These are phyloP conservation scores for Cataglyphis albicans DNA, from an alignment of 2,888 invertebrate genomes.

Conservation along the genomic window DNA sequence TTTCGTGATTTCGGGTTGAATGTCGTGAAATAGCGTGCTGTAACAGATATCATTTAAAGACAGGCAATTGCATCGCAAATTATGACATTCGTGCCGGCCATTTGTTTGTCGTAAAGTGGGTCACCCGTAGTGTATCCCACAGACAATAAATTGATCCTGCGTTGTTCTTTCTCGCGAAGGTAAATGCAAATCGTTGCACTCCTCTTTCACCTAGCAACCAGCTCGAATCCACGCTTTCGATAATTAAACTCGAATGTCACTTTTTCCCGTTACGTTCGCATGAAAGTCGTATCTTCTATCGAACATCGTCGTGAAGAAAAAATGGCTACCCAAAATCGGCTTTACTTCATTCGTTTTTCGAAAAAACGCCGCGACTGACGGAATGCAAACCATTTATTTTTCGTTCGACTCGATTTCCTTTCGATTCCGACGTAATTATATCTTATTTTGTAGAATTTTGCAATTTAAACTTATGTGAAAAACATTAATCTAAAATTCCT, in stretches of 20 bases:
- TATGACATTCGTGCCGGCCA: slow-evolving; percentile 13
- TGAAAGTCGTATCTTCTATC: slow-evolving; percentile 20
- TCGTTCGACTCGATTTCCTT: slow-evolving; percentile 12
- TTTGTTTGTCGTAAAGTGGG: slow-evolving; percentile 53
- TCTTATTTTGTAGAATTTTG: neutral
- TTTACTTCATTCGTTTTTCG: slow-evolving; percentile 21
- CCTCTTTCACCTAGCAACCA: slow-evolving; percentile 46
- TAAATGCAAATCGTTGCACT: slow-evolving; percentile 64
- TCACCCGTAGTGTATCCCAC: slow-evolving; percentile 42
- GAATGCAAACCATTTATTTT: slow-evolving; percentile 63
- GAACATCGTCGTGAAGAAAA: slow-evolving; percentile 24
- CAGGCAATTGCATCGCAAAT: slow-evolving; percentile 26
- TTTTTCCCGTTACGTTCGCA: slow-evolving; percentile 5
- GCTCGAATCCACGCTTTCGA: slow-evolving; percentile 26
- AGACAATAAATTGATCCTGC: slow-evolving; percentile 54
- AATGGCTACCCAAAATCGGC: slow-evolving; percentile 2
- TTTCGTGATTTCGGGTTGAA: neutral
- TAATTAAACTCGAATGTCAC: slow-evolving; percentile 37
- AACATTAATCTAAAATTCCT: neutral
- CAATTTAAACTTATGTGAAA: slow-evolving; percentile 1
- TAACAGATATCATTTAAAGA: neutral
- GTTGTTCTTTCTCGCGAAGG: slow-evolving; percentile 6
- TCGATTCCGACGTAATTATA: neutral
- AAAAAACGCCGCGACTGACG: slow-evolving; percentile 27
- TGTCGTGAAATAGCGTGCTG: neutral